A percentile compares a stretch with the other conserved stretches of the same genome.
phyloP scores from a whole-genome alignment of 2,113 vertebrate species.

The Sander vitreus region DNA sequence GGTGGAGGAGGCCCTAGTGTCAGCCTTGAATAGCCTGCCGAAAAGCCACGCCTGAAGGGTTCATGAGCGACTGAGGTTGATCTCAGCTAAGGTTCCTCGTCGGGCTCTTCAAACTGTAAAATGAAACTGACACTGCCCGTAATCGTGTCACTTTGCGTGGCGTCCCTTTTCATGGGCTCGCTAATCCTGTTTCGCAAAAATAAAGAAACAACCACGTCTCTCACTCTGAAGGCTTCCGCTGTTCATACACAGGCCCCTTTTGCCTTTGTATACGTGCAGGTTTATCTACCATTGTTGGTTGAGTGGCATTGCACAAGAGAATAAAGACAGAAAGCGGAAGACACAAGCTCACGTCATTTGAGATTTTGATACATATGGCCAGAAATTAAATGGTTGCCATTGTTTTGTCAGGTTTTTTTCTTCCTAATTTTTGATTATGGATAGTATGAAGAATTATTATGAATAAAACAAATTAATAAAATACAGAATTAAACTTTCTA shows the following conservation, averaged over 20 bases:
- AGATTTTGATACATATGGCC: not conserved
- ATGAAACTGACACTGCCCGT: constrained; percentile 84
- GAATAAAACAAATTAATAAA: not conserved
- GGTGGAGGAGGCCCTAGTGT: constrained; percentile 72
- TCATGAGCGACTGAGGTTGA: constrained; percentile 29
- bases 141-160: constrained; percentile 83
- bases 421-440: not conserved
- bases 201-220: constrained; percentile 90
- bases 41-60: constrained; percentile 43
- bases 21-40: constrained; percentile 13
- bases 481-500: not conserved
- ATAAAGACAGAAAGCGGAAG: constrained; percentile 31
- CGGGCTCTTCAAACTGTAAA: constrained; percentile 75
- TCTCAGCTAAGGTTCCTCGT: constrained; percentile 51
- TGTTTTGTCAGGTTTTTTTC: not conserved
- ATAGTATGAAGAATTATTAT: not conserved
- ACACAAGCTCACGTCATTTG: not conserved
- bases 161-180: constrained; percentile 81
- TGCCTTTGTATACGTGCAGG: constrained; percentile 77
- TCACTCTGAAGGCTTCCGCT: constrained; percentile 53
- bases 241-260: constrained; percentile 82
- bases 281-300: constrained; percentile 79
- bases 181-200: constrained; percentile 93
- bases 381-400: not conserved
- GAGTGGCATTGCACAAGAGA: constrained; percentile 70